Evolutionary conservation across 2,797 vertebrate genomes (phyloP), one percentile per base, ranked within the genome.

Genomic region (Austrolebias charrua): DNA sequence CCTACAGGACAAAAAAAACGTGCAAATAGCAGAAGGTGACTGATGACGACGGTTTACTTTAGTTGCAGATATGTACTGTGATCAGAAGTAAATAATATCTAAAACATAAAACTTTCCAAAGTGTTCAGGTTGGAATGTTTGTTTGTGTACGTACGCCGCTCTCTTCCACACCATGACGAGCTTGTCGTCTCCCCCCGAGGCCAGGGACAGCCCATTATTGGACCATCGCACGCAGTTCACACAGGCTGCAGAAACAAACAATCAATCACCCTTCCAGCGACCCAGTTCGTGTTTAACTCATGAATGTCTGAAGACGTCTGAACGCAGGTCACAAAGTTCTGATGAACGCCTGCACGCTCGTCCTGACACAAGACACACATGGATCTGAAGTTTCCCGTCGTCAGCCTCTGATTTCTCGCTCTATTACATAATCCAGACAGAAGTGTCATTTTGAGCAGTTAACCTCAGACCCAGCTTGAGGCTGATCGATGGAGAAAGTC

Each of bases 181-280:
- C 81, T 98, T 99, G 91, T 99, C 97, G 63, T 99, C 97, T 77
- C 97, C 97, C 76, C 97, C 97, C 1, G 97, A 99, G 0, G 97
- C 97, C 92, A 99, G 91, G 89, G 94, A 98, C 61, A 95, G 84
- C 6, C 97, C 97, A 60, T 96, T 98, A 92, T 99, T 98, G 54
- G 97, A 99, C 97, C 97, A 99, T 66, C 97, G 94, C 42, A 98
- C 97, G 48, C 97, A 99, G 92, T 99, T 99, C 84, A 99, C 97
- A 78, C 97, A 99, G 0, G 97, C 97, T 99, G 86, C 61, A 63
- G 52, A 74, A 12, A 79, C 18, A 81, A 11, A 71, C 29, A 51
- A 5, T 33, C 24, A 33, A 33, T 33, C 31, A 33, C 31, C 31
- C 31, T 33, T 33, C 9, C 31, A 33, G 31, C 7, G 31, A 33